phyloP scores from a whole-genome alignment of 2,113 vertebrate species.

The Datnioides undecimradiatus region DNA sequence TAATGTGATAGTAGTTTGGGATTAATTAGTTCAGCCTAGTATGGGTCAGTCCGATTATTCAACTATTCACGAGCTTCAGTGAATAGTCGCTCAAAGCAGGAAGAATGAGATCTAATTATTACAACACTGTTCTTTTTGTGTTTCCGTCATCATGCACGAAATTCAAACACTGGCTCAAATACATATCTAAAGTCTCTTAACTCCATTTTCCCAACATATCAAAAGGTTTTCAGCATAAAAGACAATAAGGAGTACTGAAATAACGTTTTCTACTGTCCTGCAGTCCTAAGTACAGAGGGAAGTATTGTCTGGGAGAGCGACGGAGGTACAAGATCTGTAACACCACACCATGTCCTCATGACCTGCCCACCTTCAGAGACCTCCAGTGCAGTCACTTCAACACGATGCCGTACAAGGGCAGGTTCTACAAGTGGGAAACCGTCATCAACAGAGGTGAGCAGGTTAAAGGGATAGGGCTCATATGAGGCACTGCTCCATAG shows the following conservation, averaged over 20 bases:
- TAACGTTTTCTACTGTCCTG: background rate
- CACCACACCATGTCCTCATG: slow-evolving; percentile 76
- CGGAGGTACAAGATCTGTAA: slow-evolving; percentile 89
- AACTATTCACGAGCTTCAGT: too few species aligned
- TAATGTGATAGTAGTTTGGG: background rate
- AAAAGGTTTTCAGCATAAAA: too few species aligned
- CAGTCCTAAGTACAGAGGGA: slow-evolving; percentile 91
- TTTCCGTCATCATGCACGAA: too few species aligned
- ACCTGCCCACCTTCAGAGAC: slow-evolving; percentile 88
- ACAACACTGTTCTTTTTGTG: too few species aligned
- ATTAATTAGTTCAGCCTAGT: background rate
- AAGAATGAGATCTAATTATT: too few species aligned
- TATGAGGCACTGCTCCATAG: too few species aligned
- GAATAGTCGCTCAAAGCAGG: too few species aligned
- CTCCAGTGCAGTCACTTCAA: slow-evolving; percentile 93
- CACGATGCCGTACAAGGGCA: slow-evolving; percentile 88
- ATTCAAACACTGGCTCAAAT: too few species aligned
- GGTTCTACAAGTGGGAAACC: slow-evolving; percentile 90
- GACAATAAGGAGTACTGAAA: background rate
- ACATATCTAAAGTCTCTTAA: background rate
- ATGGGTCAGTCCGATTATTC: background rate
- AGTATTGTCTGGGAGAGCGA: slow-evolving; percentile 92
- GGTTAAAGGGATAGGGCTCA: too few species aligned
- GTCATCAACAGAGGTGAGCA: slow-evolving; percentile 89
- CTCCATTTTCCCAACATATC: background rate